phyloP scores from a whole-genome alignment of 2,888 invertebrate genomes.

The Acanthosepion esculentum region DNA sequence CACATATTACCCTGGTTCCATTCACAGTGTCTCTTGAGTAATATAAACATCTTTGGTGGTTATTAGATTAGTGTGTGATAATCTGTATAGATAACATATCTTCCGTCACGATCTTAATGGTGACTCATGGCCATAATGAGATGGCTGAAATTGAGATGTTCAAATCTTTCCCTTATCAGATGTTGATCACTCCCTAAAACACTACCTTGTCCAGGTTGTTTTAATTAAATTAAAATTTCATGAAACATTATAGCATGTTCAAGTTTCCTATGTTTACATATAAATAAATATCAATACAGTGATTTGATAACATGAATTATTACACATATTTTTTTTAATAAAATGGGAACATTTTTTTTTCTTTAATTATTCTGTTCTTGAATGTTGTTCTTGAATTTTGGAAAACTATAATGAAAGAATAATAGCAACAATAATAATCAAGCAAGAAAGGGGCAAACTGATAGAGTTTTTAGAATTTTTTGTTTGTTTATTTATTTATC shows the following conservation, averaged over 20 bases:
- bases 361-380: not conserved
- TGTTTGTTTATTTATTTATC: not conserved
- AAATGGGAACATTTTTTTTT: not conserved
- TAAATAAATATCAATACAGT: not conserved
- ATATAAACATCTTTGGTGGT: not conserved
- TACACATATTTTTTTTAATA: not conserved
- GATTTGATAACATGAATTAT: not conserved
- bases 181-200: not conserved
- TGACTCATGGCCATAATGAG: slow-evolving; percentile 23
- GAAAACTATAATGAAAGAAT: not conserved
- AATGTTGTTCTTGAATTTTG: not conserved
- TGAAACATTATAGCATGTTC: not conserved
- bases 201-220: not conserved
- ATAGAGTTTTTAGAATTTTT: not conserved
- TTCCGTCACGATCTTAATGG: slow-evolving; percentile 33
- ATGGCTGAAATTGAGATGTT: slow-evolving; percentile 8
- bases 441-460: not conserved
- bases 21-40: not conserved
- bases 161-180: not conserved
- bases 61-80: slow-evolving; percentile 2
- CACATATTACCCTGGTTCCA: slow-evolving; percentile 4
- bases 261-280: not conserved
- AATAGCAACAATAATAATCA: not conserved
- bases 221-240: not conserved
- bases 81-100: slow-evolving; percentile 13